These are phyloP conservation scores for Zelostemma sp. DNA, from an alignment of 1,140 invertebrate genomes.

Conservation along the genomic window DNA sequence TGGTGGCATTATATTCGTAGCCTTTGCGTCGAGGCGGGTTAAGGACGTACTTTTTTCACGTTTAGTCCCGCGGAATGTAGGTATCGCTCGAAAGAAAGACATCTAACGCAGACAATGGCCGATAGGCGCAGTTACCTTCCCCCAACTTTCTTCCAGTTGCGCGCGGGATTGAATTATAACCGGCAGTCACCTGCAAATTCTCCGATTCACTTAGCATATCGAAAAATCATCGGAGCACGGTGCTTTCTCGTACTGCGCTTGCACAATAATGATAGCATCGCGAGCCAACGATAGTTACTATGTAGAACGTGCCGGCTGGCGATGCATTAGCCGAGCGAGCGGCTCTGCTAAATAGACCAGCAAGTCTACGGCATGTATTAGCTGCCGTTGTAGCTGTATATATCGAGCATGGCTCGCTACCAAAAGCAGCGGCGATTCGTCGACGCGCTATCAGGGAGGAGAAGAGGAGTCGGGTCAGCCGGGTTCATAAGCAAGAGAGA, in stretches of 20 bases:
- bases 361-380: slow-evolving; percentile 24
- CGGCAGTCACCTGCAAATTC: slow-evolving; percentile 20
- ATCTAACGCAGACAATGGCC: neutral
- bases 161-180: slow-evolving; percentile 35
- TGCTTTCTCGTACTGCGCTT: slow-evolving; percentile 40
- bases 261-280: slow-evolving; percentile 41
- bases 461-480: slow-evolving; percentile 28
- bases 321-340: slow-evolving; percentile 33
- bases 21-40: neutral
- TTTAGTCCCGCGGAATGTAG: neutral
- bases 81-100: neutral
- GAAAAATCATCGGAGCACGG: slow-evolving; percentile 35
- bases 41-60: neutral
- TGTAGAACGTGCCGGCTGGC: slow-evolving; percentile 13
- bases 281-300: slow-evolving; percentile 29
- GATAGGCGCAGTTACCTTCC: neutral
- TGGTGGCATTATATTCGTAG: neutral
- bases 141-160: neutral
- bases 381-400: slow-evolving; percentile 20
- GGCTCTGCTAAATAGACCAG: slow-evolving; percentile 35
- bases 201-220: slow-evolving; percentile 33
- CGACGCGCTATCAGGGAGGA: slow-evolving; percentile 18
- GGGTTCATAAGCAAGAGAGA: slow-evolving; percentile 30
- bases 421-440: slow-evolving; percentile 31
- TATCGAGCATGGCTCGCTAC: slow-evolving; percentile 33